These are phyloP conservation scores for Holothuria leucospilota DNA, from an alignment of 53 echinoderm and acorn worm genomes.

Conservation along the genomic window DNA sequence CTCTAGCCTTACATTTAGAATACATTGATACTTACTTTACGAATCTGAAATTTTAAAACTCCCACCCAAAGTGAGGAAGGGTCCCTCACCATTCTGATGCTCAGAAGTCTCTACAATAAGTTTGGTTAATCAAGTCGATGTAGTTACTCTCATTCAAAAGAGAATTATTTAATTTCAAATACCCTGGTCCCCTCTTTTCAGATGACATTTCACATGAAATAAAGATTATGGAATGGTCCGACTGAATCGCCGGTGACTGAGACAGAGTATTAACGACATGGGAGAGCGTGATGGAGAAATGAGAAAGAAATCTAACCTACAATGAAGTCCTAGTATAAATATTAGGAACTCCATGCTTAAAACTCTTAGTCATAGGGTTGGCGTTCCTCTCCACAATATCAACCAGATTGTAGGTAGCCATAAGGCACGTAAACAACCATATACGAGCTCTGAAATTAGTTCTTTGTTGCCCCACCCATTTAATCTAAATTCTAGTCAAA, in stretches of 20 bases:
- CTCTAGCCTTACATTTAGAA: not conserved
- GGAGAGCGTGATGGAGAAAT: not conserved
- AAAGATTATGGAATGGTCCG: conserved; percentile 30
- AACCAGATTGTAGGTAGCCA: not conserved
- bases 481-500: conserved; percentile 23
- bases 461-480: not conserved
- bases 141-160: not conserved
- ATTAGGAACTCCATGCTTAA: conserved; percentile 35
- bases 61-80: not conserved
- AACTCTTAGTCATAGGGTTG: not conserved
- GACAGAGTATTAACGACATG: not conserved
- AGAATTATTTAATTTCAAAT: too few relatives aligned
- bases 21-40: not conserved
- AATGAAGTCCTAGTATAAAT: not conserved
- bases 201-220: not conserved
- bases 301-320: conserved; percentile 39
- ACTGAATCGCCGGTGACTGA: not conserved
- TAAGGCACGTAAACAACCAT: not conserved
- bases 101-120: too few relatives aligned
- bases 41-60: not conserved
- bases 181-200: too few relatives aligned
- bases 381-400: conserved; percentile 32
- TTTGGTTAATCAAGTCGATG: not conserved
- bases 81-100: too few relatives aligned
- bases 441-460: conserved; percentile 32